These are phyloP conservation scores for Axis porcinus DNA, from an alignment of 2,113 vertebrate species.

Conservation along the genomic window DNA sequence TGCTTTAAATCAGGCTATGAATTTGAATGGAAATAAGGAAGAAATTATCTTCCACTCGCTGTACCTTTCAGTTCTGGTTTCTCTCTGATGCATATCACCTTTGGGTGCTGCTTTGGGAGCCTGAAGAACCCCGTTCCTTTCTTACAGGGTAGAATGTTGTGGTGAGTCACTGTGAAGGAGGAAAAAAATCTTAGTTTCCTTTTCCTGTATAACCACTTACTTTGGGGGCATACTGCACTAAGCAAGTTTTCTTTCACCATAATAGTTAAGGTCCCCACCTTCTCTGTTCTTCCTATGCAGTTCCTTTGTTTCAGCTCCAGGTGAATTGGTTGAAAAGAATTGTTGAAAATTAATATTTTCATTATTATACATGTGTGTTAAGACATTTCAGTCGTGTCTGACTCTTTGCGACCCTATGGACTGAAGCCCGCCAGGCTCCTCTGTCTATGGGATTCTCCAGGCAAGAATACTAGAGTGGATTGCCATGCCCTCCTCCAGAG, in stretches of 20 bases:
- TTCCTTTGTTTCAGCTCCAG: background rate
- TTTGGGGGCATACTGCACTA: background rate
- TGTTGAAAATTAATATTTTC: background rate
- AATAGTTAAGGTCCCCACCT: background rate
- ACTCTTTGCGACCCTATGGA: background rate
- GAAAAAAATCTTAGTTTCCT: background rate
- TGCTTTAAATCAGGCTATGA: background rate
- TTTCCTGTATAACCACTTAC: background rate
- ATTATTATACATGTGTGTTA: background rate
- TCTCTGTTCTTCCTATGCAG: background rate
- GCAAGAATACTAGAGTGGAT: background rate
- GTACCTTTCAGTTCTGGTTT: background rate
- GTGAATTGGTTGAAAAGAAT: background rate
- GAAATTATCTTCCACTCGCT: background rate
- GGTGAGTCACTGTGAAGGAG: slow-evolving; percentile 42
- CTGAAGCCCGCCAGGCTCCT: background rate
- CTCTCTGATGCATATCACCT: background rate
- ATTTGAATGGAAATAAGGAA: background rate
- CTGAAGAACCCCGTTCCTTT: fast-evolving
- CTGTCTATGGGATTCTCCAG: background rate
- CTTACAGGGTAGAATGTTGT: background rate
- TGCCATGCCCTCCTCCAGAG: background rate
- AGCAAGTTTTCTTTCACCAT: background rate
- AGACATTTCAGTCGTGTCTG: background rate
- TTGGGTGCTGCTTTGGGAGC: background rate